A percentile compares a stretch with the other conserved stretches of the same genome.
These are phyloP conservation scores for Zoanthus sociatus DNA, from an alignment of 92 coral and sea anemone species.

Conservation along the genomic window DNA sequence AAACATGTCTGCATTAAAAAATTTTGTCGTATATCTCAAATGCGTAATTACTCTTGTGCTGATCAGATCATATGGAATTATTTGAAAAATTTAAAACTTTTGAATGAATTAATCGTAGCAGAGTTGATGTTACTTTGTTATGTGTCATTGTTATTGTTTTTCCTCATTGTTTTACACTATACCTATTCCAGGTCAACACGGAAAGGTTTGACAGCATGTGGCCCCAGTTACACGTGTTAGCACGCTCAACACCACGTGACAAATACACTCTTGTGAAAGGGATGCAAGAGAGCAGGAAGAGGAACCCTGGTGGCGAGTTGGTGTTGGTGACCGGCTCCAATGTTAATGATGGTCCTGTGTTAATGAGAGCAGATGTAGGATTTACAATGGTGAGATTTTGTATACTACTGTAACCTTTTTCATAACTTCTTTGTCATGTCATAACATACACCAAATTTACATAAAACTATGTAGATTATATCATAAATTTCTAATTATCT, in stretches of 20 bases:
- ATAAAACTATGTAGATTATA: no score
- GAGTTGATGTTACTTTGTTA: no score
- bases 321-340: constrained; percentile 92
- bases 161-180: neutral
- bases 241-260: constrained; percentile 80
- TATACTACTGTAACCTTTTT: neutral
- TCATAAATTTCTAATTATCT: no score
- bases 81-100: no score
- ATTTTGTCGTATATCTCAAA: no score
- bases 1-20: no score
- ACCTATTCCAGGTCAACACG: constrained; percentile 60
- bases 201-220: constrained; percentile 87
- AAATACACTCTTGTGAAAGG: constrained; percentile 80
- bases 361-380: constrained; percentile 90
- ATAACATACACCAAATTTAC: no score
- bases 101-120: no score
- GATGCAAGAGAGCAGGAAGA: constrained; percentile 73
- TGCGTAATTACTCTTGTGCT: no score
- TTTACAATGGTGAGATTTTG: constrained; percentile 75
- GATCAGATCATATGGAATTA: no score
- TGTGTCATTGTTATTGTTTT: neutral
- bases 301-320: constrained; percentile 79
- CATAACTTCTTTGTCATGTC: no score
- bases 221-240: constrained; percentile 83
- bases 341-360: constrained; percentile 87